These are phyloP conservation scores for Heliothis virescens DNA, from an alignment of 1,140 invertebrate species.

Conservation along the genomic window DNA sequence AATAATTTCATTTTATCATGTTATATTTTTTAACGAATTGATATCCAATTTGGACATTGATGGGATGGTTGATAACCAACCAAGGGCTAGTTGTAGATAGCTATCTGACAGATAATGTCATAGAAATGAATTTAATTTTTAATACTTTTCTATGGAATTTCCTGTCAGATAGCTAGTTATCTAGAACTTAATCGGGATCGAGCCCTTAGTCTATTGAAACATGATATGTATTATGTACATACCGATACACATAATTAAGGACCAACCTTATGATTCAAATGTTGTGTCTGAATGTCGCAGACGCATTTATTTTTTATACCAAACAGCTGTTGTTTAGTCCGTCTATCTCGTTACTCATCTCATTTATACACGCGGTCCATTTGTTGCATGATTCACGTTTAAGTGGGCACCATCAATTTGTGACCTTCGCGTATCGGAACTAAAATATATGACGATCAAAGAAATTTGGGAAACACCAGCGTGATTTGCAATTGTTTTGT, in stretches of 20 bases:
- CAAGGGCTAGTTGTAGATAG: too few relatives aligned
- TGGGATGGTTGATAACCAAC: too few relatives aligned
- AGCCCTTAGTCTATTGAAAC: too few relatives aligned
- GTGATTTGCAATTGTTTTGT: slow-evolving; percentile 19
- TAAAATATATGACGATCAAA: slow-evolving; percentile 41
- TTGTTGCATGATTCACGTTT: slow-evolving; percentile 64
- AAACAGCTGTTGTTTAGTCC: slow-evolving; percentile 9
- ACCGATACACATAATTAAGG: not conserved
- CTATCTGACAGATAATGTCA: too few relatives aligned
- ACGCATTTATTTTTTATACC: not conserved
- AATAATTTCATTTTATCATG: too few relatives aligned
- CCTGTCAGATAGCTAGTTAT: too few relatives aligned
- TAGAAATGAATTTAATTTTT: too few relatives aligned
- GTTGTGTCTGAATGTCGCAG: not conserved
- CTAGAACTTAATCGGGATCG: too few relatives aligned
- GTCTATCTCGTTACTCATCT: slow-evolving; percentile 60
- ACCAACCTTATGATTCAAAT: not conserved
- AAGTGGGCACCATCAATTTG: slow-evolving; percentile 39
- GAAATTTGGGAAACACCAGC: slow-evolving; percentile 43
- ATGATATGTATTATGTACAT: too few relatives aligned
- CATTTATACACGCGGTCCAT: slow-evolving; percentile 53
- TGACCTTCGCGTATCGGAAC: slow-evolving; percentile 56
- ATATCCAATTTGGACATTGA: too few relatives aligned
- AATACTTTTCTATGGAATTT: too few relatives aligned
- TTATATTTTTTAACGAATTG: too few relatives aligned